Conservation (phyloP, 2,113 vertebrate genomes). For the Phyllostomus hastatus region DNA sequence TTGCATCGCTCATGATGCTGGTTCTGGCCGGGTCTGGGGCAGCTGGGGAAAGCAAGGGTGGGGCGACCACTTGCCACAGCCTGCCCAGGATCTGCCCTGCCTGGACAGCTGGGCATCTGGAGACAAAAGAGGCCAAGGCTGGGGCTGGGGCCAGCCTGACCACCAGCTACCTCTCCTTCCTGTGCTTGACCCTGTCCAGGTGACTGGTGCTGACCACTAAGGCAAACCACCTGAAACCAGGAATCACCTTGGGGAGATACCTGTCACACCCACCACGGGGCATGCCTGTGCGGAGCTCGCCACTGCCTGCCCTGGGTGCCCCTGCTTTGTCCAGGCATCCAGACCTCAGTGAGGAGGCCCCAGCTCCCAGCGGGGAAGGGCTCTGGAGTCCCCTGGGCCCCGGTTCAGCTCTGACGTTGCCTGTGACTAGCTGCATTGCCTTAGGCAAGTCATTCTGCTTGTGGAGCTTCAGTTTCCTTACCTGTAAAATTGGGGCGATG, state of each 20-base stretch:
- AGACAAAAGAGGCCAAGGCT: neutral
- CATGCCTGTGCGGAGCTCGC: neutral
- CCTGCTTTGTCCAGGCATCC: neutral
- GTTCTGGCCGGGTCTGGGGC: neutral
- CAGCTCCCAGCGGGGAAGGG: neutral
- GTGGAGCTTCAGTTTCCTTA: neutral
- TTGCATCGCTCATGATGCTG: neutral
- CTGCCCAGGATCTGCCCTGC: neutral
- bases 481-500: neutral
- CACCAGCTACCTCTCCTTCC: neutral
- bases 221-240: neutral
- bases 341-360: neutral
- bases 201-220: neutral
- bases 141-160: neutral
- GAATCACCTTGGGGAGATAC: neutral
- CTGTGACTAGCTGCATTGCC: neutral
- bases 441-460: neutral
- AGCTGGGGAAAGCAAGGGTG: neutral
- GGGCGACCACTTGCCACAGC: neutral
- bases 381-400: neutral
- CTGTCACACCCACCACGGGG: accelerated
- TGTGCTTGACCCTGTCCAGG: neutral
- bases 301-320: neutral
- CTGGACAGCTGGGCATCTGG: neutral
- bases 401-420: neutral